Conservation (phyloP, 2,888 invertebrate genomes). For the Macrophya alboannulata region DNA sequence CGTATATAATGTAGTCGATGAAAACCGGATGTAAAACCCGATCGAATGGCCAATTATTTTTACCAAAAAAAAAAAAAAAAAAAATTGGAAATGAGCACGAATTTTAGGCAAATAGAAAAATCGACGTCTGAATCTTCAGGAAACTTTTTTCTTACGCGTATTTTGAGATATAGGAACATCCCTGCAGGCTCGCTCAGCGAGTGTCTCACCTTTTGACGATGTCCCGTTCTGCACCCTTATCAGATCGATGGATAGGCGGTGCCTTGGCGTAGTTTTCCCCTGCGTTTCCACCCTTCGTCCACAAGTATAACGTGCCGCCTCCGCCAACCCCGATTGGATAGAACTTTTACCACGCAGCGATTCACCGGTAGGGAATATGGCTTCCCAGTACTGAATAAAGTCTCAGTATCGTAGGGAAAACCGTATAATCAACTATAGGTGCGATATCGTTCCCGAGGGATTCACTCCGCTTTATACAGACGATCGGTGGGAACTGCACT, state of each 20-base stretch:
- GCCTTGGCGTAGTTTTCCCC: constrained; percentile 56
- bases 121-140: no score
- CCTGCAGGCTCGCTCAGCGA: background rate
- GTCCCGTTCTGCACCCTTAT: constrained; percentile 65
- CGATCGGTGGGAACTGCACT: background rate
- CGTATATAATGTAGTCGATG: background rate
- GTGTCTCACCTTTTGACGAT: constrained; percentile 32
- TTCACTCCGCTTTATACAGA: background rate
- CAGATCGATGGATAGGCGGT: constrained; percentile 78
- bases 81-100: no score
- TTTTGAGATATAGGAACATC: background rate
- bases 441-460: constrained; percentile 37
- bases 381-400: constrained; percentile 65
- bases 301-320: constrained; percentile 66
- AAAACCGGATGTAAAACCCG: background rate
- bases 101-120: background rate
- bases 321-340: constrained; percentile 70
- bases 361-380: constrained; percentile 67
- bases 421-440: constrained; percentile 63
- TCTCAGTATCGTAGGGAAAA: constrained; percentile 67
- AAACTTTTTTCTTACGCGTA: no score
- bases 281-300: constrained; percentile 65
- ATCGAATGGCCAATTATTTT: background rate
- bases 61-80: background rate
- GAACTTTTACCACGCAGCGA: constrained; percentile 64